Percentiles rank a stretch among this genome's conserved stretches.
phyloP scores from a whole-genome alignment of 2,113 vertebrate genomes.

The Thamnaconus septentrionalis region DNA sequence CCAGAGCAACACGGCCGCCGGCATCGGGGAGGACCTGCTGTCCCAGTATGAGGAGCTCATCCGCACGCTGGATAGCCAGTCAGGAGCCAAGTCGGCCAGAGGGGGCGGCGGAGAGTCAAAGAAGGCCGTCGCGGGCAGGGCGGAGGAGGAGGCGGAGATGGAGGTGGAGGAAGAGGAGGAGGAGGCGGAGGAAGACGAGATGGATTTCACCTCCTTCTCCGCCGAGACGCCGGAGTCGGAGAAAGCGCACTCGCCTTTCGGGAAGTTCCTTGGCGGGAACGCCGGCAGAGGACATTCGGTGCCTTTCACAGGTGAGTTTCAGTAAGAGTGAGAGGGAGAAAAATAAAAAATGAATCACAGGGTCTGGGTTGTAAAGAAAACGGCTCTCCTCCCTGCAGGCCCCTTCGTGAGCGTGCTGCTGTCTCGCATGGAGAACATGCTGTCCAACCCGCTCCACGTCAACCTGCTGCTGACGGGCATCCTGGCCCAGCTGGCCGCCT shows the following conservation, averaged over 20 bases:
- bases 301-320: conserved; percentile 88
- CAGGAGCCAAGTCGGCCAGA: conserved; percentile 54
- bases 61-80: conserved; percentile 79
- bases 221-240: conserved; percentile 80
- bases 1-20: conserved; percentile 46
- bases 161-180: conserved; percentile 71
- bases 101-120: conserved; percentile 39
- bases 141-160: conserved; percentile 44
- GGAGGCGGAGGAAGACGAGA: conserved; percentile 70
- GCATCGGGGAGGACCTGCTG: conserved; percentile 81
- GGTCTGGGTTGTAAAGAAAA: neutral
- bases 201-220: conserved; percentile 86
- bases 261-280: conserved; percentile 64
- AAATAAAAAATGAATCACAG: too few species aligned
- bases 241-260: conserved; percentile 77
- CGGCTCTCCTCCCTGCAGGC: conserved; percentile 73
- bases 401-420: conserved; percentile 94
- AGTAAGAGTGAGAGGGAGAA: too few species aligned
- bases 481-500: conserved; percentile 90
- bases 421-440: conserved; percentile 96
- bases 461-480: conserved; percentile 94
- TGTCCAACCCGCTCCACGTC: conserved; percentile 90
- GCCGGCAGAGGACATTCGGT: conserved; percentile 64
- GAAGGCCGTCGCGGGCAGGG: conserved; percentile 50
- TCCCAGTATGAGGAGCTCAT: conserved; percentile 89